These are phyloP conservation scores for Scaptomyza pallida DNA, from an alignment of 1,140 invertebrate species.

Conservation along the genomic window DNA sequence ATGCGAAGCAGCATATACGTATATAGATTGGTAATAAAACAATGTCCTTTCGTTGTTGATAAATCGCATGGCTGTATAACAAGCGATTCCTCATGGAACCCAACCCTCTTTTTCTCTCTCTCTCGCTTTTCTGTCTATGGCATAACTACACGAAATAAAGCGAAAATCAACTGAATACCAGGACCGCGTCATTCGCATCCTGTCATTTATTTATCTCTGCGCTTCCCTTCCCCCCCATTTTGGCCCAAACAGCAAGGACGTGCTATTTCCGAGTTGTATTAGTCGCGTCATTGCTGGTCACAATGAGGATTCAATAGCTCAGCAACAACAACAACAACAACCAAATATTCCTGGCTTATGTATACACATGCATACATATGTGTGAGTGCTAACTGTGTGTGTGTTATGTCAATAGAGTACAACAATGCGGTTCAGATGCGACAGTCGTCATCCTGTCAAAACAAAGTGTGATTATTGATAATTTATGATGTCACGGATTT, in stretches of 20 bases:
- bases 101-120: background rate
- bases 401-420: conserved; percentile 57
- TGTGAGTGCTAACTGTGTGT: conserved; percentile 14
- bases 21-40: background rate
- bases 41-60: conserved; percentile 29
- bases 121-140: background rate
- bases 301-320: conserved; percentile 67
- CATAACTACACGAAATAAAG: conserved; percentile 35
- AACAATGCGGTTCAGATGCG: conserved; percentile 74
- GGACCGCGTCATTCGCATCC: conserved; percentile 64
- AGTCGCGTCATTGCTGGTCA: conserved; percentile 77
- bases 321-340: conserved; percentile 4
- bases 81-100: conserved; percentile 18
- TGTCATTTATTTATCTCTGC: conserved; percentile 75
- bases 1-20: background rate
- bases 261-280: conserved; percentile 45
- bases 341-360: conserved; percentile 48
- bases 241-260: conserved; percentile 23
- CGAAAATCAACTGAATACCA: conserved; percentile 47
- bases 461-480: conserved; percentile 83
- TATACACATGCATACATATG: conserved; percentile 22
- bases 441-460: conserved; percentile 80
- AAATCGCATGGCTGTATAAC: conserved; percentile 32
- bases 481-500: conserved; percentile 82
- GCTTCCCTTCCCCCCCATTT: conserved; percentile 24